phyloP scores from a whole-genome alignment of 2,888 invertebrate species.

The Sarcophaga caerulescens region DNA sequence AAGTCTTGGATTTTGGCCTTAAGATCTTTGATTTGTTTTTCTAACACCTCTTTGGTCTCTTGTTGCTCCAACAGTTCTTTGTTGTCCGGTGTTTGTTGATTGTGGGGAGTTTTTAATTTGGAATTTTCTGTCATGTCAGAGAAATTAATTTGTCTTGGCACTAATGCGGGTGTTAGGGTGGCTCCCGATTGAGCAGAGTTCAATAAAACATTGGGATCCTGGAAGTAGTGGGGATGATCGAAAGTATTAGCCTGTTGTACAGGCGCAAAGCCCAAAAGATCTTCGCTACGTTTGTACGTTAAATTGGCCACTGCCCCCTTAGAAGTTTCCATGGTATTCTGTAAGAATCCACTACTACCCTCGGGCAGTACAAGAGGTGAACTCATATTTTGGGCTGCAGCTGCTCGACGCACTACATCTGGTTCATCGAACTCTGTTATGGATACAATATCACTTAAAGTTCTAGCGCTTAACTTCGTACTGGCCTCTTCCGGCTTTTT shows the following conservation, averaged over 20 bases:
- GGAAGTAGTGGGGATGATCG: conserved; percentile 80
- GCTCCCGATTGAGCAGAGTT: conserved; percentile 72
- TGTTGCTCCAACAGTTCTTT: conserved; percentile 78
- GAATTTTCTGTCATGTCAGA: conserved; percentile 81
- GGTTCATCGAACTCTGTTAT: conserved; percentile 88
- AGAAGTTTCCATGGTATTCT: conserved; percentile 78
- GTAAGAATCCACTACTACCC: conserved; percentile 73
- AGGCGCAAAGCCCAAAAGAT: conserved; percentile 75
- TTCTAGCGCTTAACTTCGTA: conserved; percentile 85
- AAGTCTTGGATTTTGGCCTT: conserved; percentile 74
- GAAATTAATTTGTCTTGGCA: conserved; percentile 81
- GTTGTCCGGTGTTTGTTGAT: conserved; percentile 73
- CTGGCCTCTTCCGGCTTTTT: conserved; percentile 81
- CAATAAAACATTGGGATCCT: conserved; percentile 72
- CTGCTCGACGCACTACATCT: conserved; percentile 83
- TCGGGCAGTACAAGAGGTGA: conserved; percentile 75
- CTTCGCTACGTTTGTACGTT: conserved; percentile 77
- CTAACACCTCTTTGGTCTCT: conserved; percentile 79
- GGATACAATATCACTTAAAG: conserved; percentile 87
- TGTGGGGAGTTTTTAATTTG: conserved; percentile 73
- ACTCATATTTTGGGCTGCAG: conserved; percentile 70
- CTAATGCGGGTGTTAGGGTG: conserved; percentile 73
- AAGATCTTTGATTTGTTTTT: conserved; percentile 81
- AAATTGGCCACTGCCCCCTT: conserved; percentile 78
- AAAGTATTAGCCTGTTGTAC: conserved; percentile 77